Evolutionary conservation across 1,140 invertebrate genomes (phyloP), one percentile per base, ranked within the genome.

Genomic region (Saccostrea echinata): DNA sequence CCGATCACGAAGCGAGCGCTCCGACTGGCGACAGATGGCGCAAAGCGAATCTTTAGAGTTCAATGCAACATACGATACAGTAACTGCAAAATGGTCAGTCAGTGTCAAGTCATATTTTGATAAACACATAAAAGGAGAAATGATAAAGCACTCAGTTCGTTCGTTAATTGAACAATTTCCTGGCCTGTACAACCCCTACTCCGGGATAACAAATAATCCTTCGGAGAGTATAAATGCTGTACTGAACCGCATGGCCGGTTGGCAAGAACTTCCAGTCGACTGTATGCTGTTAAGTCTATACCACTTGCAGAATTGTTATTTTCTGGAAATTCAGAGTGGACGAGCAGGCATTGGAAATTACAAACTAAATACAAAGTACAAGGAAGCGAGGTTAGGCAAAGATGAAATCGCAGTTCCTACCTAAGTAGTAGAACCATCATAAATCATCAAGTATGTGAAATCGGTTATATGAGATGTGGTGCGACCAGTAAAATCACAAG

Each of bases 171-270:
- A 88, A 80, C 18, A 83, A 52, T 88, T 80, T 84, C 35, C 82
- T 35, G 43, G 18, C 24, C 18, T 88, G 4, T 88, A 84, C 71
- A 55, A 88, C 55, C 68, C 86, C 24, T 88, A 53, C 30, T 88
- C 86, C 16, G 86, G 86, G 13, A 84, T 84, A 53, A 88, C 83
- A 30, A 88, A 84, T 33, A 84, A 88, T 80, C 12, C 82, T 4
- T 88, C 86, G 55, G 86, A 88, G 24, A 84, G 82, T 68, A 64
- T 83, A 1, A 87, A 87, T 27, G 21, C 81, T 13, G 81, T 87
- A 0, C 52, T 87, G 55, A 87, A 84, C 68, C 4, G 61, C 76
- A n/a, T 81, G 33, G 71, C 1, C n/a, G 51, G 61, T 16, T 84
- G 53, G 43, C 0, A 55, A 80, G 87, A 88, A 61, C 27, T 84